A percentile compares a stretch with the other conserved stretches of the same genome.
Conservation (phyloP, 1,140 invertebrate species). For the Eupristina koningsbergeri region DNA sequence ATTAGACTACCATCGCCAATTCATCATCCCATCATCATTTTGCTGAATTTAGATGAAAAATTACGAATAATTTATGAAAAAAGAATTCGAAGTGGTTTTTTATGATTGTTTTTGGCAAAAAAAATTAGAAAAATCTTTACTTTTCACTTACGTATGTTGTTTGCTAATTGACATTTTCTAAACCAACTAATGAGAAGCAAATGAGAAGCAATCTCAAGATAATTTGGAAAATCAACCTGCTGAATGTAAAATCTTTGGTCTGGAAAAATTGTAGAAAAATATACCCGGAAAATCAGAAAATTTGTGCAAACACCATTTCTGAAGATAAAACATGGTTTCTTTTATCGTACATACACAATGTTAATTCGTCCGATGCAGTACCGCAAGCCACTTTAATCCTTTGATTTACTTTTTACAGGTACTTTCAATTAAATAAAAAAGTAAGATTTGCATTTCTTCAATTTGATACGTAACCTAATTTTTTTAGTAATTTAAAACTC, state of each 20-base stretch:
- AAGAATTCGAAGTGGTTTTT: conserved; percentile 37
- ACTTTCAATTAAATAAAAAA: neutral
- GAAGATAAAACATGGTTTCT: neutral
- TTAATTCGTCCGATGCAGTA: conserved; percentile 26
- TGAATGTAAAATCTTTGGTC: conserved; percentile 36
- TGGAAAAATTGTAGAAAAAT: conserved; percentile 53
- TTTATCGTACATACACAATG: conserved; percentile 46
- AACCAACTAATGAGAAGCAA: conserved; percentile 62
- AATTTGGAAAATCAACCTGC: conserved; percentile 58
- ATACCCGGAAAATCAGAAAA: conserved; percentile 34
- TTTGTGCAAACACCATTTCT: conserved; percentile 43
- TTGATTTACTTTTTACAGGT: neutral
- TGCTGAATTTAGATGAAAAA: conserved; percentile 40
- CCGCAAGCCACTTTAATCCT: neutral
- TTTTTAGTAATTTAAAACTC: neutral
- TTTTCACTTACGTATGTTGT: neutral
- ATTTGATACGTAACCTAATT: neutral
- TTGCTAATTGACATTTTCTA: neutral
- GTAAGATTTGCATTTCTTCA: neutral
- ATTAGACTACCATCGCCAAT: conserved; percentile 36
- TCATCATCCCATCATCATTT: conserved; percentile 52
- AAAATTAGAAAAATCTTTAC: conserved; percentile 21
- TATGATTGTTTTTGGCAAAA: conserved; percentile 51
- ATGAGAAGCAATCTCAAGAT: conserved; percentile 64
- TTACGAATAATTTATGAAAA: conserved; percentile 46